Base-by-base conservation (phyloP, 2,888 invertebrate species). In the Drosophila rellima region DNA sequence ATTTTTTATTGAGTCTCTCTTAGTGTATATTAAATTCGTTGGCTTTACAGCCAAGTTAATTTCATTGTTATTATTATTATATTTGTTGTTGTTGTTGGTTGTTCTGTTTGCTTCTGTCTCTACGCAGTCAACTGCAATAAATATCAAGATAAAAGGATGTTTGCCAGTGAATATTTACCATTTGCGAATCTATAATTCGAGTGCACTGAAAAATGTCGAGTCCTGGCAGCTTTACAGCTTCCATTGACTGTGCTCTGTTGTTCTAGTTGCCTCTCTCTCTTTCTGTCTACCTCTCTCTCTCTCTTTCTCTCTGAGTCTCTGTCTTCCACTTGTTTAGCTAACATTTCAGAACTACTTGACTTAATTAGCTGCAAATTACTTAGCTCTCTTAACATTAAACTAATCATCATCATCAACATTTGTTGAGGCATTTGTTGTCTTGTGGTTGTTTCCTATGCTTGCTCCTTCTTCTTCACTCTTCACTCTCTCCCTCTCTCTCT, bases 91-190 rank as follows among this genome's bases (percentile, higher is more conserved):
- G 26, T n/a, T 23, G 23, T 59, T 40, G 37, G 6, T 18, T 42
- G 45, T 70, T 17, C 39, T 20, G 33, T 65, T 47, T 48, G 52
- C 18, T 54, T 45, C 20, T 40, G 33, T 64, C 52, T 50, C 20
- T 47, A 40, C 55, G 70, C 79, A 79, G 66, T 81, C 67, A 79
- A 74, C 59, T 79, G 66, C 66, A 71, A 81, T 81, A 72, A 79
- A 74, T 70, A 74, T 69, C 26, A 66, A 69, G 66, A 63, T 66
- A 39, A 52, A 69, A 67, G 65, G 18, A 76, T 71, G 56, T 63
- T 65, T 50, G 35, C 40, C 42, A 48, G 45, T 52, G 64, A 55
- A 50, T 66, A 42, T 31, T 50, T 47, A 52, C 23, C 62, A 56
- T 37, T 57, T 68, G 29, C 37, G 42, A 48, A 48, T 37, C 11